Evolutionary conservation across 2,888 invertebrate genomes (phyloP), one percentile per base, ranked within the genome.

Genomic region (Tryphoninae sp.): DNA sequence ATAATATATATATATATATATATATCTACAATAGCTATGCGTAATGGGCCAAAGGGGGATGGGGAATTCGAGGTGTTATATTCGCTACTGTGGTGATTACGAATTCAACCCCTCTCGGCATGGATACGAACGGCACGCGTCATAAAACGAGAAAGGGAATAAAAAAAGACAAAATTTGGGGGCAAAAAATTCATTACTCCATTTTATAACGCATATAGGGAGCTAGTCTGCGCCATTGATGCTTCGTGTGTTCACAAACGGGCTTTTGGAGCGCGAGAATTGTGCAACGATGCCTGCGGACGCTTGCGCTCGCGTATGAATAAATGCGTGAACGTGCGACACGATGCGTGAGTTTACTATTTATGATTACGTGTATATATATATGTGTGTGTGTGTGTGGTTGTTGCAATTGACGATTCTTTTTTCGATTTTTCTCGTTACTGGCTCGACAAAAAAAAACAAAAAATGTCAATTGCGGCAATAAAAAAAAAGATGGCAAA

Each of bases 81-180:
- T 64, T 79, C 45, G 68, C 64, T 74, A 74, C 58, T 42, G 11
- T 40, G 74, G 64, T 74, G 62, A 75, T 80, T 75, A 80, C 71
- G 80, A 71, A 80, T 80, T 80, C 79, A 69, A 64, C 49, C 74
- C 74, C 79, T 53, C 61, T 53, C 61, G 58, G 13, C 74, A 62
- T 58, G 64, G 68, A 69, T 49, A 62, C 42, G 49, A 65, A 64
- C 64, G 59, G 51, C 68, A 62, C 65, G 61, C 68, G 74, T 69
- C 62, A 53, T 49, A 51, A 40, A 64, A 62, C 33, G 51, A 62
- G 68, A 62, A 79, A 79, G 33, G 42, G 61, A 68, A 59, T 19
- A 19, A 19, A 55, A 55, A 55, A 4, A 11, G n/a, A 51, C 13
- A 51, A 55, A 13, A 4, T 55, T 49, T 59, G 33, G 11, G 26